Evolutionary conservation across 2,113 vertebrate genomes (phyloP), one percentile per base, ranked within the genome.

Genomic region (Toxotes chatareus): DNA sequence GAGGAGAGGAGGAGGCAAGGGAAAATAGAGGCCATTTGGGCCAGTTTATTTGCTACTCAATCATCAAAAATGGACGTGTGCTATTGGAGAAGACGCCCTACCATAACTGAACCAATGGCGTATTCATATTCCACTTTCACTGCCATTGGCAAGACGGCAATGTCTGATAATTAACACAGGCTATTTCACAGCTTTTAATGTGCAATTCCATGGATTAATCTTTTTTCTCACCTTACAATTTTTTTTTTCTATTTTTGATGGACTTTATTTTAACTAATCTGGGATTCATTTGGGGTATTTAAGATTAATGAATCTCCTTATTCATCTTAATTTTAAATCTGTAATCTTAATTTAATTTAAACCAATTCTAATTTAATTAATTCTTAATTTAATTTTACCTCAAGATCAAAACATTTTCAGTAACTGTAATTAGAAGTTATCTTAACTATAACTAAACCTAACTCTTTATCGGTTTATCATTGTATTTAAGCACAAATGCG

Each of bases 41-140:
- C 62, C 57, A 77, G 56, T 82, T 89, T 86, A 86, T 90, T 91
- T 85, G 75, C 79, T 42, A 63, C 47, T 84, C 70, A 62, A 86
- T 88, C 76, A 85, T 89, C 57, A 80, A 66, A 82, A 86, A 88
- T 72, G 64, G 84, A 72, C 21, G n/a, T 59, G 63, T 14, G 67
- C 66, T 80, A 79, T 84, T 83, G 80, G 87, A 85, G 81, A 86
- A 83, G 62, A 68, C 16, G 32, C 59, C 64, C 73, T 13, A 79
- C 74, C 46, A 38, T 73, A 72, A 80, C 73, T 31, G 71, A 72
- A 70, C 53, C 75, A 51, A 65, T 56, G 73, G 81, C 40, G 5
- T 75, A 62, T 80, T 86, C 77, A 78, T 55, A 73, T 82, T 80
- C 79, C 60, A 68, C 70, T 76, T 73, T 71, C 55, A 60, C 42